Evolutionary conservation across 2,888 invertebrate genomes (phyloP).

Genomic region (Hipparchia semele): DNA sequence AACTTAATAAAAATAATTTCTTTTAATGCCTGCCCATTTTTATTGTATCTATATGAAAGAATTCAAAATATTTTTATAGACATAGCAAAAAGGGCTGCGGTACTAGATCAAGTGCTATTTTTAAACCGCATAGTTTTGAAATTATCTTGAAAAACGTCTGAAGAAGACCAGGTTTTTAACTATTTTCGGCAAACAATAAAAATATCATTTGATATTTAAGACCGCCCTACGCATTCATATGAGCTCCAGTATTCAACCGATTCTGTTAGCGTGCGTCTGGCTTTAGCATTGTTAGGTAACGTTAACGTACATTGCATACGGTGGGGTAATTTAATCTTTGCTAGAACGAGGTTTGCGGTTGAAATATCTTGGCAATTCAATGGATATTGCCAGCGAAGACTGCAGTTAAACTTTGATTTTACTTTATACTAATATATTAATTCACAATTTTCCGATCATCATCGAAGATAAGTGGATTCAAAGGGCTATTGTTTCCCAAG

Average conservation of each 20-base stretch:
- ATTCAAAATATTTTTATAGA: too few relatives aligned
- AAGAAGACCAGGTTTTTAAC: too few relatives aligned
- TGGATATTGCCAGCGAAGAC: constrained; percentile 10
- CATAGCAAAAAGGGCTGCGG: too few relatives aligned
- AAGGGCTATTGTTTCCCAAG: constrained; percentile 3
- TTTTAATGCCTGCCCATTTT: too few relatives aligned
- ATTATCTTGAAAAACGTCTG: too few relatives aligned
- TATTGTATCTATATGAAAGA: too few relatives aligned
- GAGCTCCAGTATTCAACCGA: not conserved
- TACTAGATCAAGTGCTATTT: too few relatives aligned
- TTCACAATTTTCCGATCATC: not conserved
- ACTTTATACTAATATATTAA: not conserved
- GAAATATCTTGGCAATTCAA: constrained; percentile 47
- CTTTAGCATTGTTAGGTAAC: constrained; percentile 33
- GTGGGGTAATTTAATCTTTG: constrained; percentile 56
- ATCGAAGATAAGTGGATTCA: not conserved
- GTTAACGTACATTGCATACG: constrained; percentile 42
- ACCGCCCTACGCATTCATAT: not conserved
- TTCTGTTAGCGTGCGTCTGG: constrained; percentile 2
- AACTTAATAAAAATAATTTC: too few relatives aligned
- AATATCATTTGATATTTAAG: not conserved
- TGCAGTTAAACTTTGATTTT: not conserved
- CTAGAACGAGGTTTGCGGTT: constrained; percentile 63
- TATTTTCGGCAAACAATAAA: not conserved
- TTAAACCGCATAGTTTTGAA: too few relatives aligned